Evolutionary conservation across 1,140 invertebrate species (phyloP).

Genomic region (Heliconius hermathena): DNA sequence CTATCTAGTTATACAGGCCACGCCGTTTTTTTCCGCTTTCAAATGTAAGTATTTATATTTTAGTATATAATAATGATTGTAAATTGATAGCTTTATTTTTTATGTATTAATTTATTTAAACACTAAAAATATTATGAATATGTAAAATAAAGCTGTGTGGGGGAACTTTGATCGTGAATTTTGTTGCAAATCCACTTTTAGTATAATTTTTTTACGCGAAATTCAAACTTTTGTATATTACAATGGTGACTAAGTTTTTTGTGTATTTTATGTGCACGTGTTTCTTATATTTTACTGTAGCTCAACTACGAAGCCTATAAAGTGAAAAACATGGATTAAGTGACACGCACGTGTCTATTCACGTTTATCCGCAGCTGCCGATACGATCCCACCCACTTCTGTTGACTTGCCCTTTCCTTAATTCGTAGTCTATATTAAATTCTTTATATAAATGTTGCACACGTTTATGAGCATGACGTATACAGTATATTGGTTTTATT

Average conservation of each 20-base stretch:
- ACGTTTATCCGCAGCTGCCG: conserved; percentile 5
- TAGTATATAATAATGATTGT: too few species aligned
- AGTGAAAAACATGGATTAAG: background rate
- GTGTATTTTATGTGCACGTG: background rate
- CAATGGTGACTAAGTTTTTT: background rate
- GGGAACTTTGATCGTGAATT: too few species aligned
- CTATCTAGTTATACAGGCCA: conserved; percentile 87
- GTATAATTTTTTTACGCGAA: too few species aligned
- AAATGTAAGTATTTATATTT: conserved; percentile 83
- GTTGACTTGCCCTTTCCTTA: background rate
- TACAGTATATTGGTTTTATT: too few species aligned
- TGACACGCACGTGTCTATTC: background rate
- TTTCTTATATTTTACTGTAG: background rate
- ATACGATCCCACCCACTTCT: conserved; percentile 26
- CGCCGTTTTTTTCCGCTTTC: conserved; percentile 88
- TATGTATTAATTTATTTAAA: too few species aligned
- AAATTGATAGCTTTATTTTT: too few species aligned
- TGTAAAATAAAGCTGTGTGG: too few species aligned
- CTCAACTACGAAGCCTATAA: background rate
- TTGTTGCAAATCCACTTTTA: too few species aligned
- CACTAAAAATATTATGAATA: too few species aligned
- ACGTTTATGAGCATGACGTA: background rate
- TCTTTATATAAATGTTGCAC: background rate
- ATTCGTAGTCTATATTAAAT: background rate
- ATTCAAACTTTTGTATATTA: too few species aligned